These are phyloP conservation scores for Stenurella melanura DNA, from an alignment of 2,888 invertebrate species.

Conservation along the genomic window DNA sequence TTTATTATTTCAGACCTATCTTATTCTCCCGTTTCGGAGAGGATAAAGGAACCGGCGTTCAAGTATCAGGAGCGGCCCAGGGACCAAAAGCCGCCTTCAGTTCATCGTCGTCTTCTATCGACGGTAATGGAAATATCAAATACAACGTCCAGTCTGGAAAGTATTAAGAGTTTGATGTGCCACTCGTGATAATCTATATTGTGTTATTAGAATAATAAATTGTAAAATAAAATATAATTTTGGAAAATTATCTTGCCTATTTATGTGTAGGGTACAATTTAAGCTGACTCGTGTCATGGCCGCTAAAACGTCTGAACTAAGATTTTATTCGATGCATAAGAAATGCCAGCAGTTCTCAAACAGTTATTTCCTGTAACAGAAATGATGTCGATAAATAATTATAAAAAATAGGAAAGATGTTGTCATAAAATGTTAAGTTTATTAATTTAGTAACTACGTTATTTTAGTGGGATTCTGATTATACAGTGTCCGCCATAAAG, in stretches of 20 bases:
- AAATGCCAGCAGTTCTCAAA: no score
- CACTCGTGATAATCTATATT: constrained; percentile 18
- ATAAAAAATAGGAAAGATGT: no score
- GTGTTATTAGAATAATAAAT: constrained; percentile 15
- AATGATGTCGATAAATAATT: no score
- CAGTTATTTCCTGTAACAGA: no score
- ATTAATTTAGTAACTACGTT: no score
- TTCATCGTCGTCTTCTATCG: constrained; percentile 73
- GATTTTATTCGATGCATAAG: no score
- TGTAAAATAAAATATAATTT: neutral
- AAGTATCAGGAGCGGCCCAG: constrained; percentile 70
- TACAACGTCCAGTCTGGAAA: constrained; percentile 75
- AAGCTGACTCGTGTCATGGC: no score
- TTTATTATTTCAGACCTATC: constrained; percentile 63
- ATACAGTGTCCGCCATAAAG: no score
- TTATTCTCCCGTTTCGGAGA: constrained; percentile 73
- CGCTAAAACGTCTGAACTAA: no score
- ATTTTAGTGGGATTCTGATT: no score
- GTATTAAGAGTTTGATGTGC: constrained; percentile 63
- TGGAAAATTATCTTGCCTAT: neutral
- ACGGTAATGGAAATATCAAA: constrained; percentile 73
- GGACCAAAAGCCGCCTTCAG: constrained; percentile 74
- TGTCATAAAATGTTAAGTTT: no score
- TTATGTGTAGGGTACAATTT: no score
- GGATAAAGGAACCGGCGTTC: constrained; percentile 67